These are phyloP conservation scores for Helostoma temminkii DNA, from an alignment of 2,797 vertebrate genomes.

Conservation along the genomic window DNA sequence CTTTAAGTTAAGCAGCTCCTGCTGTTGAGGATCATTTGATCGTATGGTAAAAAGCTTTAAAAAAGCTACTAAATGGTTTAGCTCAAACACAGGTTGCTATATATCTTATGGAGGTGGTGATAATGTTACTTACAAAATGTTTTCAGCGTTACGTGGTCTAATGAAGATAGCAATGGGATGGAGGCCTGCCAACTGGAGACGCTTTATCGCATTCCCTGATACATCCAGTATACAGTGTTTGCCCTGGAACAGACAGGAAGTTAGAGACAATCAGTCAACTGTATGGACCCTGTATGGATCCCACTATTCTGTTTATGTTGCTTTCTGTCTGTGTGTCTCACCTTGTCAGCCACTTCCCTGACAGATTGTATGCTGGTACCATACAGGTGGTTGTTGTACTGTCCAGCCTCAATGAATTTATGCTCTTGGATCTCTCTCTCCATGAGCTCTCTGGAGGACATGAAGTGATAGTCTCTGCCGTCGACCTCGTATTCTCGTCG, in stretches of 20 bases:
- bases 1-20: neutral
- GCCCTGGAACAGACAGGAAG: slow-evolving; percentile 81
- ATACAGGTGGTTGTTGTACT: slow-evolving; percentile 98
- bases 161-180: slow-evolving; percentile 95
- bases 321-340: slow-evolving; percentile 55
- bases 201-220: slow-evolving; percentile 97
- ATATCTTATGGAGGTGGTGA: too few species aligned
- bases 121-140: slow-evolving; percentile 90
- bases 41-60: neutral
- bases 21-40: neutral
- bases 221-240: slow-evolving; percentile 99
- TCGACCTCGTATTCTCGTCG: slow-evolving; percentile 97
- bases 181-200: slow-evolving; percentile 94
- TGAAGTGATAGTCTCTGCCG: slow-evolving; percentile 97
- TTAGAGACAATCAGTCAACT: neutral
- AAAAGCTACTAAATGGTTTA: neutral
- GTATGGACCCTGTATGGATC: neutral
- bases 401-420: slow-evolving; percentile 98
- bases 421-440: slow-evolving; percentile 98
- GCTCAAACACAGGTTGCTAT: neutral
- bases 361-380: slow-evolving; percentile 98
- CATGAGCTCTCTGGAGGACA: slow-evolving; percentile 96
- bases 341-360: slow-evolving; percentile 95
- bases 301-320: neutral
- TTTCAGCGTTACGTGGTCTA: slow-evolving; percentile 93